Evolutionary conservation across 2,888 invertebrate species (phyloP), one percentile per base, ranked within the genome.

Genomic region (Aphidius colemani): DNA sequence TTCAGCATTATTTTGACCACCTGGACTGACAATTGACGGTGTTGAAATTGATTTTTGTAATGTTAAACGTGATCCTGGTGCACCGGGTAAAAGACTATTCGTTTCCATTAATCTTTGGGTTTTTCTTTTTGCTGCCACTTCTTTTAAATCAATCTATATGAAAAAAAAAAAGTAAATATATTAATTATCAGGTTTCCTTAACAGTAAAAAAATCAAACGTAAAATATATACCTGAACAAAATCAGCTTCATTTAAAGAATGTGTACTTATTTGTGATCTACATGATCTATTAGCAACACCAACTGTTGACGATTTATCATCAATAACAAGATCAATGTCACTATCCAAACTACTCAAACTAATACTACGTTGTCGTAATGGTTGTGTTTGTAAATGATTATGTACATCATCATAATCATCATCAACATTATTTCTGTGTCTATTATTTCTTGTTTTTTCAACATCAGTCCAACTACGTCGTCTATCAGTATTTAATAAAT

Each of bases 21-120:
- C 84, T 68, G 87, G 86, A 44, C 92, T 91, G 58, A 94, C 91
- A 67, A 95, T 95, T 71, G 94, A 94, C 58, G 94, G 94, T 59
- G 95, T 95, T 13, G 95, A 95, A 64, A 95, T 91, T 59, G 94
- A 94, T 85, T 95, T 95, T 84, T 95, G 95, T 59, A 95, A 85
- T 64, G 94, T 93, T 74, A 94, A 85, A 30, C 93, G 86, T 60
- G 88, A 76, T 59, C 87, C 70, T 86, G 88, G 74, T 87, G 84
- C 82, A 86, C 75, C 73, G 80, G 81, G 78, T 76, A 82, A 75
- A 71, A 82, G 72, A 65, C 76, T 72, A 60, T 72, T 74, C 66
- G 75, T 78, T 67, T 81, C 81, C 55, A 78, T 77, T 68, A 80
- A 70, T 69, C 86, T 86, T 75, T 87, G 87, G 70, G 69, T 75